Evolutionary conservation across 2,888 invertebrate genomes (phyloP), one percentile per base, ranked within the genome.

Genomic region (Drosophila dives): DNA sequence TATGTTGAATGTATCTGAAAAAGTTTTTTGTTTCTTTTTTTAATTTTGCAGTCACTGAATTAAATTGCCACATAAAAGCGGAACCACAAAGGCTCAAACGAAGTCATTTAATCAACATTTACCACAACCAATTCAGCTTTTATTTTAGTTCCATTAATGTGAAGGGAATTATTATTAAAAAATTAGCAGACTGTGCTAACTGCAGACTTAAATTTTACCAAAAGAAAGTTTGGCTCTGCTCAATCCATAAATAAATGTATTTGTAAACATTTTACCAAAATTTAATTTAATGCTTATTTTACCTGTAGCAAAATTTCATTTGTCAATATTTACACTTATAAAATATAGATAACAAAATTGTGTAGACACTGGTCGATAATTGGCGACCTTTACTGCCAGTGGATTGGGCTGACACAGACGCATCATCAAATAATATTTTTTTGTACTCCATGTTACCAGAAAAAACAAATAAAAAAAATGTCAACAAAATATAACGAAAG

Each of bases 381-480:
- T 12, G 15, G 29, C 29, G 59, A 60, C 61, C 62, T 75, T 58
- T 62, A 17, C 11, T 48, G 61, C 6, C 64, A 53, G 49, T 4
- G 17, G 11, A 56, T 45, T 48, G 49, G 42, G 45, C 40, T 58
- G 70, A n/a, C 32, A 61, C 53, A 54, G 38, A 67, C 50, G 32
- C 50, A 48, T 62, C 62, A 56, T 69, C 40, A 45, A 69, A 72
- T 69, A 62, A 64, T 61, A 20, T 60, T 69, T 65, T 55, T 33
- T 32, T 72, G 72, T 62, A 66, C 53, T 55, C 36, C 56, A 23
- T 54, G 40, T 33, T 23, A 12, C 17, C 40, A 17, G 17, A 10
- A 75, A 75, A 76, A 77, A 76, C 73, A 69, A 69, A 77, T 76
- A 75, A 11, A 34, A 29, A 45, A 45, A 61, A 17, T 45, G 23